phyloP scores from a whole-genome alignment of 2,888 invertebrate species.

The Ceratothoa steindachneri region DNA sequence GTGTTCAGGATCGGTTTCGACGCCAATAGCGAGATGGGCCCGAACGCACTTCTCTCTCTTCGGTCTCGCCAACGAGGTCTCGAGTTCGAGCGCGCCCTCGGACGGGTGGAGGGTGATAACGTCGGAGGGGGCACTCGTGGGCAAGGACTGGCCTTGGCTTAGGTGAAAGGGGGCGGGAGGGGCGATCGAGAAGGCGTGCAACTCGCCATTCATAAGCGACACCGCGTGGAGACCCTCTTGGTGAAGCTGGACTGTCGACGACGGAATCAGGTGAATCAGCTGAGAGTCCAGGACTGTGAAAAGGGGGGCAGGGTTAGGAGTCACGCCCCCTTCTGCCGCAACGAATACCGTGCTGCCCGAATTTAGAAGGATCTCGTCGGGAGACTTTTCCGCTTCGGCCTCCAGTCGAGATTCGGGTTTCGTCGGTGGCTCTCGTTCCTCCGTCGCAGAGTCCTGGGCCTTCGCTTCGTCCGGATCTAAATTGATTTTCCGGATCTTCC shows the following conservation, averaged over 20 bases:
- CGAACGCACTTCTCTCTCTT: neutral
- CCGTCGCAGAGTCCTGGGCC: neutral
- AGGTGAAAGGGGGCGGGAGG: neutral
- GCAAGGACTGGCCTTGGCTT: neutral
- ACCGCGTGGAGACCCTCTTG: conserved; percentile 36
- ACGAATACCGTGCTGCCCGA: conserved; percentile 31
- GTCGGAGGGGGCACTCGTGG: neutral
- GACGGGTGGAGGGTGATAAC: neutral
- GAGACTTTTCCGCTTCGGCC: conserved; percentile 16
- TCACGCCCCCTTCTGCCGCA: conserved; percentile 28
- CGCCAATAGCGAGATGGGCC: neutral
- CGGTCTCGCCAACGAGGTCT: neutral
- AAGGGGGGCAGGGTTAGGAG: conserved; percentile 26
- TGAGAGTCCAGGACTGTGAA: conserved; percentile 39
- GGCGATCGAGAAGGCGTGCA: neutral
- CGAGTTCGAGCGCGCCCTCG: neutral
- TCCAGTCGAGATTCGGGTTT: neutral
- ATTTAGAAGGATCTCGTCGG: conserved; percentile 19
- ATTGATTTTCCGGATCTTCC: conserved; percentile 22
- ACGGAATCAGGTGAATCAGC: conserved; percentile 35
- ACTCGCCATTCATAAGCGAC: conserved; percentile 19
- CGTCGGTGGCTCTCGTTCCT: neutral
- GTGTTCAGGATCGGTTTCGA: neutral
- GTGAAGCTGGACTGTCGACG: conserved; percentile 22
- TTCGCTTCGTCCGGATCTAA: neutral